phyloP scores from a whole-genome alignment of 2,113 vertebrate species.

The cattle (Bos taurus) region ARS-UCD2.0 NC_037329.1:74951001-74951500 shows the following conservation, averaged over 20 bases:
- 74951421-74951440: neutral
- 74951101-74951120: neutral
- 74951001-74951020: neutral
- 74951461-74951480: neutral
- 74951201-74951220: neutral
- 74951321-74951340: neutral
- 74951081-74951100: neutral
- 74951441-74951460: neutral
- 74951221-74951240: neutral
- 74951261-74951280: neutral
- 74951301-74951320: neutral
- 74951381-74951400: neutral
- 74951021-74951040: neutral
- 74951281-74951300: neutral
- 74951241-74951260: accelerated
- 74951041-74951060: neutral
- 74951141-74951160: neutral
- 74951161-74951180: neutral
- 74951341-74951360: neutral
- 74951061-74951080: neutral
- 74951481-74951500: neutral
- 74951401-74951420: neutral
- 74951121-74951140: neutral
- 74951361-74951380: accelerated
- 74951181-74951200: accelerated